A percentile compares a stretch with the other conserved stretches of the same genome.
These are phyloP conservation scores for Philhelius pedissequus DNA, from an alignment of 2,888 invertebrate genomes.

Conservation along the genomic window DNA sequence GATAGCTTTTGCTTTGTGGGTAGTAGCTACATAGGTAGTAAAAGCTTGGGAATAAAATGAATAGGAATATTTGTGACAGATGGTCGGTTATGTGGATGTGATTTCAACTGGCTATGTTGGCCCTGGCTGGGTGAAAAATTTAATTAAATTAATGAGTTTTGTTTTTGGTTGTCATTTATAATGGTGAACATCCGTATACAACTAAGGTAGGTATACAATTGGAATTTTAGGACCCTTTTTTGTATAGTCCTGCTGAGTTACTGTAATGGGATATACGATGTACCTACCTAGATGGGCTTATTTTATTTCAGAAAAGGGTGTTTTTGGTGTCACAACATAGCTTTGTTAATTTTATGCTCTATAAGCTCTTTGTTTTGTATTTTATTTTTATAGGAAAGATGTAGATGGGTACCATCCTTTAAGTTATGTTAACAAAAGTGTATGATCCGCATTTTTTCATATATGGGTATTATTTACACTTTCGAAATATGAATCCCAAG, in stretches of 20 bases:
- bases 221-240: neutral
- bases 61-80: slow-evolving; percentile 27
- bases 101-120: slow-evolving; percentile 12
- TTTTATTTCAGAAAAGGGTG: neutral
- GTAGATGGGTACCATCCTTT: neutral
- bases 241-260: neutral
- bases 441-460: no score
- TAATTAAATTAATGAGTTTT: slow-evolving; percentile 50
- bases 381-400: neutral
- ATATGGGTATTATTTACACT: no score
- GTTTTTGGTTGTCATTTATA: neutral
- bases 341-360: neutral
- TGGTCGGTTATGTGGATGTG: slow-evolving; percentile 32
- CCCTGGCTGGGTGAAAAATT: no score
- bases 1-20: neutral
- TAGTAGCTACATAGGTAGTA: neutral
- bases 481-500: no score
- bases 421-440: neutral
- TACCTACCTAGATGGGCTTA: neutral
- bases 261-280: no score
- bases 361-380: neutral
- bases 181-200: neutral
- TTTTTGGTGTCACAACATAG: neutral
- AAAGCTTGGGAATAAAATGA: neutral
- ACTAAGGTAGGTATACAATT: neutral